Percentiles rank a stretch among this genome's conserved stretches.
Conservation (phyloP, 2,113 vertebrate genomes). For the Pachycephala philippinensis region DNA sequence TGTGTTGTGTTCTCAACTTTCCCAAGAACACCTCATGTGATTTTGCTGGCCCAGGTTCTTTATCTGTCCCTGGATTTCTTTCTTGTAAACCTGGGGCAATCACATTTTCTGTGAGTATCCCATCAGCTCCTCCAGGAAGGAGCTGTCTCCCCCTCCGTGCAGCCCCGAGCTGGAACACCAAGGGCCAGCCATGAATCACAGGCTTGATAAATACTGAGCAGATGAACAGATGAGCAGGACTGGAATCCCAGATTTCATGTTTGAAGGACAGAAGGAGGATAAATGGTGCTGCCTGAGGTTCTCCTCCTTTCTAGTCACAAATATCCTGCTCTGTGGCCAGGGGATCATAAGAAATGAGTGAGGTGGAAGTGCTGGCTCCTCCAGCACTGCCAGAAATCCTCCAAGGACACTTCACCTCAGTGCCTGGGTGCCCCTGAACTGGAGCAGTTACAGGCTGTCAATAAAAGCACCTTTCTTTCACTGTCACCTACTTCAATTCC, state of each 20-base stretch:
- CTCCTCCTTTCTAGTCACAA: not conserved
- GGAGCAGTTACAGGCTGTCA: not conserved
- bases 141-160: not conserved
- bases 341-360: not conserved
- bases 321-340: not conserved
- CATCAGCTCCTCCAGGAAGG: not conserved
- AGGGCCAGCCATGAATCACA: not conserved
- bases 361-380: not conserved
- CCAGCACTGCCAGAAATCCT: not conserved
- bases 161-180: not conserved
- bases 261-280: not conserved
- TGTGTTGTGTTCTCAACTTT: not conserved
- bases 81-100: not conserved
- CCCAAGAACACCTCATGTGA: fast-evolving
- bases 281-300: not conserved
- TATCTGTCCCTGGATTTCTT: not conserved
- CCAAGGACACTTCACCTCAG: not conserved
- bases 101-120: not conserved
- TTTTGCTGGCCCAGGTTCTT: not conserved
- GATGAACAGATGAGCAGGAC: not conserved
- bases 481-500: not conserved
- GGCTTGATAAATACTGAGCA: not conserved
- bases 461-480: not conserved
- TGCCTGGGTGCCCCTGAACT: not conserved
- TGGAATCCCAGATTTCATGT: not conserved